Base-by-base conservation (phyloP, 2,113 vertebrate genomes). In the Heterocephalus glaber region DNA sequence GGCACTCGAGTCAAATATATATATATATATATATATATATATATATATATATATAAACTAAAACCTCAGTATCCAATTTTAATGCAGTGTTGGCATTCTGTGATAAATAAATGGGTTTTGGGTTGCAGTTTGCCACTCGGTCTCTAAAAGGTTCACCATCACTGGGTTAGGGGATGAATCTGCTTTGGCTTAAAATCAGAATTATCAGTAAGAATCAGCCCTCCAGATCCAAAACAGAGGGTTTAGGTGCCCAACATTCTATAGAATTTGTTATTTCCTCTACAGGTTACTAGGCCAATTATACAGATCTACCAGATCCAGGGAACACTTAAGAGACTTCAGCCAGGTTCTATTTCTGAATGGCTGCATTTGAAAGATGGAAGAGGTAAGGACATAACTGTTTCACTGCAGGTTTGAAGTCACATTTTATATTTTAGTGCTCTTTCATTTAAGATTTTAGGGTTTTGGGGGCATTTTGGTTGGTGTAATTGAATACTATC, bases 101-200 rank as follows among this genome's bases (percentile, higher is more conserved):
- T 70, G 72, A 77, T 49, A 49, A 30, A 16, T 49, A 33, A 49
- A 14, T 77, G 44, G 44, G 26, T 49, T 77, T 77, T 49, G 44
- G 28, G 7, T 49, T 77, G 28, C 26, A 77, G 26, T 77, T 49
- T 30, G 44, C 22, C 22, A 44, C 41, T 74, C 16, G 7, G 8
- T 44, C 70, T 74, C 70, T 74, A 12, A 74, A 44, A 74, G 24
- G 22, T 44, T 44, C 70, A 74, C 38, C 24, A 44, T 74, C 70
- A 38, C 22, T 74, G 28, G 72, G 26, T 91, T 86, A 94, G 38
- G 56, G 30, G 19, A 52, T 80, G 81, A 61, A 81, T 77, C 58
- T 93, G 54, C 52, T 96, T 95, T 96, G 83, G 33, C 87, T 96
- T 95, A 89, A 97, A 93, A 85, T 92, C 61, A 63, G 22, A 33